Conservation (phyloP, 1,140 invertebrate genomes). For the Cyclina sinensis region DNA sequence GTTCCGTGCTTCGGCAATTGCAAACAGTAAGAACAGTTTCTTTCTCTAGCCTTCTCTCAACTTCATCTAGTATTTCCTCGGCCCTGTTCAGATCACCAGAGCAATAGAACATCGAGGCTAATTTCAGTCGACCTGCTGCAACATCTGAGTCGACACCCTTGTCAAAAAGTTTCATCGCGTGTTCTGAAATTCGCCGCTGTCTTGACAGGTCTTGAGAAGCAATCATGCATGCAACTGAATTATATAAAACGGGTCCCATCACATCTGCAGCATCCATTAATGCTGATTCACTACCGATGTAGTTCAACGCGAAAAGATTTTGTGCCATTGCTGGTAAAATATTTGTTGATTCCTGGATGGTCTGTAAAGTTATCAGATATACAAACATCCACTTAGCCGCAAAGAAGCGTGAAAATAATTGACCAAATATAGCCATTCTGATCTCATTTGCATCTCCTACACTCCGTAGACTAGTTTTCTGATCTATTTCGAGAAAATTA, state of each 20-base stretch:
- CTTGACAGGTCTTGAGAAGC: not conserved
- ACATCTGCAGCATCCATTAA: not conserved
- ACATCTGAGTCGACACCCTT: not conserved
- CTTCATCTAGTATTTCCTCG: not conserved
- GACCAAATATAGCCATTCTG: not conserved
- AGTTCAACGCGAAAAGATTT: not conserved
- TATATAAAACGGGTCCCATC: not conserved
- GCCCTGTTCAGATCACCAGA: not conserved
- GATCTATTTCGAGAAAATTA: not conserved
- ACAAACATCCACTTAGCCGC: not conserved
- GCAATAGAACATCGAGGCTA: not conserved
- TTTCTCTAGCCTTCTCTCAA: not conserved
- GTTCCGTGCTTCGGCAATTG: not conserved
- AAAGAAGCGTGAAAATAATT: constrained; percentile 1
- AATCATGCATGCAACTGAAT: not conserved
- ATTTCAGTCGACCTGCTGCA: not conserved
- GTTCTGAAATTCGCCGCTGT: not conserved
- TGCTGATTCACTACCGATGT: not conserved
- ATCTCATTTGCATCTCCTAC: not conserved
- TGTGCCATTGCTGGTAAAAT: not conserved
- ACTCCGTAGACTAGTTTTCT: not conserved
- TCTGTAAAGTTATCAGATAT: not conserved
- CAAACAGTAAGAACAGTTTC: not conserved
- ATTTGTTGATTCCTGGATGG: not conserved
- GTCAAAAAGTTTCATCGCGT: not conserved